Evolutionary conservation across 1,140 invertebrate genomes (phyloP).

Genomic region (Sesamia nonagrioides): DNA sequence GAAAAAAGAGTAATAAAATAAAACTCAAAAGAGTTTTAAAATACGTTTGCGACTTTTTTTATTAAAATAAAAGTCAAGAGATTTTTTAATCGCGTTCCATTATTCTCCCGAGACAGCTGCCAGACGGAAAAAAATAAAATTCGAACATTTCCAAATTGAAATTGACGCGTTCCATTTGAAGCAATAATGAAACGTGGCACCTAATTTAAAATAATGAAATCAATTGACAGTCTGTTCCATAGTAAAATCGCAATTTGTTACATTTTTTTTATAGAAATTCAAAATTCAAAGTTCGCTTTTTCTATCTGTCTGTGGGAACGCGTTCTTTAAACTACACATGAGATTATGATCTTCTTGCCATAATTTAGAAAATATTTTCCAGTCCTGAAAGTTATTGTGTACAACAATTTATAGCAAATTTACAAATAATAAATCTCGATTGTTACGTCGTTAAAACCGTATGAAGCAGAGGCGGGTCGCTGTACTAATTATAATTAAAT

Average conservation of each 20-base stretch:
- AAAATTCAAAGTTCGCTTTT: too few species aligned
- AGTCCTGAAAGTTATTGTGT: too few species aligned
- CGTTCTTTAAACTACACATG: too few species aligned
- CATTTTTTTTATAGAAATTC: background rate
- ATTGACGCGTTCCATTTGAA: slow-evolving; percentile 85
- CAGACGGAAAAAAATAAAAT: slow-evolving; percentile 63
- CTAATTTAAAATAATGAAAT: slow-evolving; percentile 83
- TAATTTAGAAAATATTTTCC: too few species aligned
- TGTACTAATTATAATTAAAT: too few species aligned
- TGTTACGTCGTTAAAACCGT: too few species aligned
- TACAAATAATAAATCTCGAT: too few species aligned
- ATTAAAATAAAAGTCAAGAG: slow-evolving; percentile 17
- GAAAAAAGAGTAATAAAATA: slow-evolving; percentile 21
- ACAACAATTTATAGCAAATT: too few species aligned
- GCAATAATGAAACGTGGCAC: slow-evolving; percentile 74
- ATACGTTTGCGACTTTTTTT: slow-evolving; percentile 27
- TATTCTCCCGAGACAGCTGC: slow-evolving; percentile 69
- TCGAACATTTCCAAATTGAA: slow-evolving; percentile 77
- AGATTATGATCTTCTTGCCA: too few species aligned
- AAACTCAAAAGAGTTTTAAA: slow-evolving; percentile 56
- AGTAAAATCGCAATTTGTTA: slow-evolving; percentile 4
- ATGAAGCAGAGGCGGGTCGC: too few species aligned
- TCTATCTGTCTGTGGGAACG: too few species aligned
- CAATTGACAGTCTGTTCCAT: slow-evolving; percentile 65
- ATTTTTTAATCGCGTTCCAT: slow-evolving; percentile 58